A percentile compares a stretch with the other conserved stretches of the same genome.
Evolutionary conservation across 2,888 invertebrate genomes (phyloP).

Genomic region (Argyresthia albistria): DNA sequence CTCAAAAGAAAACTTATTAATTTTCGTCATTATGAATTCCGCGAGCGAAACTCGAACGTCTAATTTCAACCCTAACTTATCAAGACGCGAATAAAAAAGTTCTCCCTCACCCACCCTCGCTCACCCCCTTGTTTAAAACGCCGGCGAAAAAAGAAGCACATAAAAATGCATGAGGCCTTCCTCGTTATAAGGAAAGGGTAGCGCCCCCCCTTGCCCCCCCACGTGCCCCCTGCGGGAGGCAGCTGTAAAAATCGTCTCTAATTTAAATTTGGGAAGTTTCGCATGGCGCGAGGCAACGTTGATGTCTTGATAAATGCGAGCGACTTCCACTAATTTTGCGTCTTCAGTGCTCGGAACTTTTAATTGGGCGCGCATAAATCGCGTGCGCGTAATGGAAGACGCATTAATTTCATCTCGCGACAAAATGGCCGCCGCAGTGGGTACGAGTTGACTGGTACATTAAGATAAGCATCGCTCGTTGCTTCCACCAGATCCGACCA

Average conservation of each 20-base stretch:
- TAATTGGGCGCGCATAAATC: conserved; percentile 69
- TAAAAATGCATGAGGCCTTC: conserved; percentile 75
- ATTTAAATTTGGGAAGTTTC: conserved; percentile 73
- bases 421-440: conserved; percentile 34
- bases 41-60: conserved; percentile 73
- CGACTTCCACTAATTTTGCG: conserved; percentile 67
- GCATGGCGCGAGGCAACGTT: conserved; percentile 62
- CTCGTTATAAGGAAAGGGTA: conserved; percentile 75
- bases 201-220: conserved; percentile 53
- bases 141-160: conserved; percentile 74
- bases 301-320: conserved; percentile 71
- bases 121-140: conserved; percentile 74
- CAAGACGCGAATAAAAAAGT: conserved; percentile 74
- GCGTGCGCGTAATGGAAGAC: conserved; percentile 47
- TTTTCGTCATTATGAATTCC: conserved; percentile 73
- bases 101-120: conserved; percentile 61
- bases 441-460: conserved; percentile 33
- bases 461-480: conserved; percentile 64
- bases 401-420: conserved; percentile 60
- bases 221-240: conserved; percentile 49
- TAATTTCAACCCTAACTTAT: conserved; percentile 74
- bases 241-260: conserved; percentile 73
- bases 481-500: conserved; percentile 27
- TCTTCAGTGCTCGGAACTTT: conserved; percentile 63
- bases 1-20: conserved; percentile 72